Evolutionary conservation across 2,888 invertebrate species (phyloP), one percentile per base, ranked within the genome.

Genomic region (Leucoma salicis): DNA sequence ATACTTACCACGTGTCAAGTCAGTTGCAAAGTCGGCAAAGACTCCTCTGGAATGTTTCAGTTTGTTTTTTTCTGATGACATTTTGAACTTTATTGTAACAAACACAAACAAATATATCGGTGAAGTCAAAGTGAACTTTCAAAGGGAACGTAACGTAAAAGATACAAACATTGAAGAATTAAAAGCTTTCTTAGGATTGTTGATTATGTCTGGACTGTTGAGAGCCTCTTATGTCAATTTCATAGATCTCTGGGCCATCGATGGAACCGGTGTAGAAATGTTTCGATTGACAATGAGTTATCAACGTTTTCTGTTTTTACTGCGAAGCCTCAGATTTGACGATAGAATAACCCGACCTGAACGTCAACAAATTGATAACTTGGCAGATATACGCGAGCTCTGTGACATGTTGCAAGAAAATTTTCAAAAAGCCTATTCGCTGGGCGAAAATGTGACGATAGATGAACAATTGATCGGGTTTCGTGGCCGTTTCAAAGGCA

Each of bases 241-340:
- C 6, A 6, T 36, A 38, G 40, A 46, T 46, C 27, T 46, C 13
- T 47, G 39, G 46, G 42, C 38, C n/a, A 39, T 36, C 21, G 47
- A 42, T 21, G 39, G 33, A n/a, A 42, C 36, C 18, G 47, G 42
- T 11, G 34, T 42, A 8, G 39, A 35, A 16, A 37, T 47, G 37
- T 39, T 35, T 29, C n/a, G 5, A 15, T 27, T 21, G 2, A 42
- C 46, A 31, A 42, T 42, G 33, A 28, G 14, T 29, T 42, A 28
- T 37, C 36, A 47, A 31, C 25, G 42, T 28, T 47, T 42, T 13
- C 33, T 45, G 14, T 40, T 45, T 27, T 28, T 35, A 15, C 31
- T 33, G 8, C 31, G 39, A 29, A 31, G 35, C 31, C 13, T 35
- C 16, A 14, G 42, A 15, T 46, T 46, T 35, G 46, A 46, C 24